phyloP scores from a whole-genome alignment of 2,888 invertebrate genomes.

The Heliconius aoede region DNA sequence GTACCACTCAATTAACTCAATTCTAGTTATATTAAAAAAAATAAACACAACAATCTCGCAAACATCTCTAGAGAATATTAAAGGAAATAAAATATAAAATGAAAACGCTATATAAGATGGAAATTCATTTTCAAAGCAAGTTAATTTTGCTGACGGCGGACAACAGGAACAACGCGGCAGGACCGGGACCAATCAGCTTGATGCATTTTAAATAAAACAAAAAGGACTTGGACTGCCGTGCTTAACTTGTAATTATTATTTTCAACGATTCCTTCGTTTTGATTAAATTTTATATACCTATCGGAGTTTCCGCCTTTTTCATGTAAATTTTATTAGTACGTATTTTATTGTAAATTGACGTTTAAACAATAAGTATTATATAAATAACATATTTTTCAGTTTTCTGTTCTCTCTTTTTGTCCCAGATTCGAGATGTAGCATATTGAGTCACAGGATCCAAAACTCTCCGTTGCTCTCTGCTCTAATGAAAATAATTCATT shows the following conservation, averaged over 20 bases:
- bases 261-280: neutral
- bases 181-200: constrained; percentile 46
- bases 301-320: neutral
- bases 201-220: constrained; percentile 47
- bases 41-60: neutral
- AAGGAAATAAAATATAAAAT: constrained; percentile 10
- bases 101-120: constrained; percentile 8
- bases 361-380: neutral
- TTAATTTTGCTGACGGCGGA: constrained; percentile 37
- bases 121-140: constrained; percentile 29
- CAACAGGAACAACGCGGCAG: constrained; percentile 26
- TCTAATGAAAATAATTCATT: no score
- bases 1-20: constrained; percentile 19
- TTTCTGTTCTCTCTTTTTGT: no score
- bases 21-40: neutral
- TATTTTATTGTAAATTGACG: neutral
- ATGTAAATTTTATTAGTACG: neutral
- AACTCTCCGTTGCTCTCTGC: no score
- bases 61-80: constrained; percentile 10
- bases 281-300: neutral
- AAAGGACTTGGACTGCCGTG: constrained; percentile 24
- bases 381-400: neutral
- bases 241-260: constrained; percentile 14
- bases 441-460: no score
- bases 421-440: no score